Conservation (phyloP, 2,888 invertebrate genomes). For the Xanthia icteritia region DNA sequence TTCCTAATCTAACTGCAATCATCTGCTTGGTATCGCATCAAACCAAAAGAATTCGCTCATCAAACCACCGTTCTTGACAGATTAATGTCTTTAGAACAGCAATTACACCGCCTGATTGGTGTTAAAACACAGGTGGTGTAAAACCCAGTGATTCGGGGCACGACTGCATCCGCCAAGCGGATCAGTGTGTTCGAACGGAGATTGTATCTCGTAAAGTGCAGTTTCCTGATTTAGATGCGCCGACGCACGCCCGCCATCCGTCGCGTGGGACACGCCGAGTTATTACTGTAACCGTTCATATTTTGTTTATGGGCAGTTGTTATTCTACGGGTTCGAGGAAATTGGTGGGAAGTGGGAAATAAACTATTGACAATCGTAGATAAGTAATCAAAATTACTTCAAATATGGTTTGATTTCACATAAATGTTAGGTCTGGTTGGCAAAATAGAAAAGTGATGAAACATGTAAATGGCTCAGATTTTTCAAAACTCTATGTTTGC, state of each 20-base stretch:
- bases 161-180: conserved; percentile 57
- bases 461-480: background rate
- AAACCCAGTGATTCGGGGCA: conserved; percentile 27
- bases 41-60: background rate
- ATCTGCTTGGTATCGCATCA: background rate
- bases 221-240: conserved; percentile 80
- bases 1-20: conserved; percentile 2
- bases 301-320: conserved; percentile 29
- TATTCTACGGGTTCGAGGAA: conserved; percentile 4
- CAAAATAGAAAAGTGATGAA: background rate
- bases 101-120: conserved; percentile 4
- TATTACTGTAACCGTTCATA: conserved; percentile 65
- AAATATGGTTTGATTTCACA: background rate
- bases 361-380: background rate
- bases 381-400: background rate
- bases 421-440: background rate
- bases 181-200: conserved; percentile 68
- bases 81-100: conserved; percentile 1
- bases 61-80: conserved; percentile 2
- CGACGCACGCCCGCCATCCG: conserved; percentile 60
- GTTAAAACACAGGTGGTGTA: conserved; percentile 28
- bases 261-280: conserved; percentile 71
- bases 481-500: background rate
- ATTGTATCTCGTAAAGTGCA: conserved; percentile 74
- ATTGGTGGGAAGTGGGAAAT: background rate